These are phyloP conservation scores for Stictonetta naevosa DNA, from an alignment of 2,113 vertebrate species.

Conservation along the genomic window DNA sequence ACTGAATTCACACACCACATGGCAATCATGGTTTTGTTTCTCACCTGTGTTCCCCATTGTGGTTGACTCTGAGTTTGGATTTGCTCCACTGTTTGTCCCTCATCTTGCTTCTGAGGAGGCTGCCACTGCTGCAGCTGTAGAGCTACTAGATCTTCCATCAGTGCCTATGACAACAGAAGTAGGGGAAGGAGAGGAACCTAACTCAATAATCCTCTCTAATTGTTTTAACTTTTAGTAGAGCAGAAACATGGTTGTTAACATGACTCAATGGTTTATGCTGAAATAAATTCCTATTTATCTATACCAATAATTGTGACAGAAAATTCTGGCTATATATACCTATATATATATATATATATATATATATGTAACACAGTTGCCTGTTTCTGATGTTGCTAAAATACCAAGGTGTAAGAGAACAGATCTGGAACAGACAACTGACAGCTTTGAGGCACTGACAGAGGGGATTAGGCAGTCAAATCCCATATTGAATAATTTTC, in stretches of 20 bases:
- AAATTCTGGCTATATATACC: neutral
- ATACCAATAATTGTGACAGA: neutral
- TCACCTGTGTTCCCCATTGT: conserved; percentile 19
- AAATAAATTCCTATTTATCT: neutral
- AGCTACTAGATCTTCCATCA: conserved; percentile 80
- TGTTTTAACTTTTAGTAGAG: neutral
- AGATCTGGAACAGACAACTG: neutral
- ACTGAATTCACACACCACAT: neutral
- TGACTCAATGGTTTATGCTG: neutral
- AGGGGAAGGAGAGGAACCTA: neutral
- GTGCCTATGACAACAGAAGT: conserved; percentile 65
- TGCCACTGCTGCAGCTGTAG: conserved; percentile 71
- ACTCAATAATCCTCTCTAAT: neutral
- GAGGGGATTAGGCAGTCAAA: neutral
- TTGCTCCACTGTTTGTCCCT: conserved; percentile 24
- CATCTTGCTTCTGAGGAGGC: conserved; percentile 36
- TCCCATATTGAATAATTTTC: neutral
- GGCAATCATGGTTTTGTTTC: conserved; percentile 36
- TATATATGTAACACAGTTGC: neutral
- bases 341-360: no score
- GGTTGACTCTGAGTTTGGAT: neutral
- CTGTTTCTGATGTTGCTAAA: neutral
- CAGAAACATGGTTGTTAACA: neutral
- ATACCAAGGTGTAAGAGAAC: neutral
- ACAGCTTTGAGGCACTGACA: neutral